Evolutionary conservation across 92 coral and sea anemone genomes (phyloP).

Genomic region (Parazoanthus darwini): DNA sequence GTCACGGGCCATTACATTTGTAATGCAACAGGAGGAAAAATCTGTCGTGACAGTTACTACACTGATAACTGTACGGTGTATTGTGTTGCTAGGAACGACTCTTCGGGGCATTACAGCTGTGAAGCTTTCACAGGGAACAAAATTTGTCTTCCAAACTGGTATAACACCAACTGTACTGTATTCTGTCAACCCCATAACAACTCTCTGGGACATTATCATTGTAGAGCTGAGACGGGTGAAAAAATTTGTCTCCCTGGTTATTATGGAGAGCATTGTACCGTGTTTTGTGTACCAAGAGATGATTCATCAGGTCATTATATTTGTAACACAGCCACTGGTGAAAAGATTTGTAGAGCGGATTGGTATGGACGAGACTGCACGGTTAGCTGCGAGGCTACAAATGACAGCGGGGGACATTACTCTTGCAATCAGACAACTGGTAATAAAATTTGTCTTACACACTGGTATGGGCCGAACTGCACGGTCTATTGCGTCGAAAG

Average conservation of each 20-base stretch:
- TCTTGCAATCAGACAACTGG: slow-evolving; percentile 60
- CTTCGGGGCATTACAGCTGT: slow-evolving; percentile 68
- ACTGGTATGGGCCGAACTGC: slow-evolving; percentile 80
- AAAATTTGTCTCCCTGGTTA: slow-evolving; percentile 59
- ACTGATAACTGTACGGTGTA: slow-evolving; percentile 59
- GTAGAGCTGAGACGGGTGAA: slow-evolving; percentile 54
- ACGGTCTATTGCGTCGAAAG: slow-evolving; percentile 52
- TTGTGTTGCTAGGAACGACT: slow-evolving; percentile 20
- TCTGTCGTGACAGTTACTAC: slow-evolving; percentile 65
- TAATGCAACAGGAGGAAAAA: slow-evolving; percentile 54
- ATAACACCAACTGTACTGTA: slow-evolving; percentile 65
- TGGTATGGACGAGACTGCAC: slow-evolving; percentile 59
- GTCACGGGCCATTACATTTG: slow-evolving; percentile 75
- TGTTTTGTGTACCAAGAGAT: slow-evolving; percentile 42
- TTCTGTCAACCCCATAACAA: slow-evolving; percentile 69
- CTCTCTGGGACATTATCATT: slow-evolving; percentile 53
- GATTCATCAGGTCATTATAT: slow-evolving; percentile 63
- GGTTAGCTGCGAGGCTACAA: slow-evolving; percentile 47
- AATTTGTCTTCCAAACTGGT: slow-evolving; percentile 69
- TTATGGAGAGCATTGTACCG: slow-evolving; percentile 59
- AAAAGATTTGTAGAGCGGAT: slow-evolving; percentile 25
- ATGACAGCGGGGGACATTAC: slow-evolving; percentile 53
- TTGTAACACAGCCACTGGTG: slow-evolving; percentile 60
- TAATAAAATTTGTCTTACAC: slow-evolving; percentile 52
- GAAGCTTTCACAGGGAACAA: slow-evolving; percentile 62